Percentiles rank a stretch among this genome's conserved stretches.
phyloP scores from a whole-genome alignment of 2,113 vertebrate genomes.

The Todiramphus chloris region DNA sequence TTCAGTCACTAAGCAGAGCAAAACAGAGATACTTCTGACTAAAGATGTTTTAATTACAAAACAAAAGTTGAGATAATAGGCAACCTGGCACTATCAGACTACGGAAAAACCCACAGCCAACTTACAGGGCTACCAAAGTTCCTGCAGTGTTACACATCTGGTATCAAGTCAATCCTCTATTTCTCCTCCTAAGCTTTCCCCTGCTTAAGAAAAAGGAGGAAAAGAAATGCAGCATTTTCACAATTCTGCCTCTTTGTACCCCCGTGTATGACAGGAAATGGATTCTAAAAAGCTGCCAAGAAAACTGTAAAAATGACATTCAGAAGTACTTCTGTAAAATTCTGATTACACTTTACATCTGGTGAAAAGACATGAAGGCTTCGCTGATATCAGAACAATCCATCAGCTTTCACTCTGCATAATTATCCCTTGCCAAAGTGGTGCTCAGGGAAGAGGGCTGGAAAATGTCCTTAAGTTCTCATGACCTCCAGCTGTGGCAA shows the following conservation, averaged over 20 bases:
- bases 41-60: conserved; percentile 32
- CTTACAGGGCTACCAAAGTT: neutral
- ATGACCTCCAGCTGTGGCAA: conserved; percentile 7
- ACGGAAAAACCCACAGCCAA: neutral
- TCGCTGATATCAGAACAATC: conserved; percentile 46
- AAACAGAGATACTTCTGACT: neutral
- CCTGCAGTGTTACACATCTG: neutral
- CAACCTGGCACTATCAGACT: neutral
- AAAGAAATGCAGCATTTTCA: conserved; percentile 13
- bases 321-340: conserved; percentile 61
- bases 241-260: conserved; percentile 42
- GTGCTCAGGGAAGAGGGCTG: conserved; percentile 9
- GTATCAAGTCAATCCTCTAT: neutral
- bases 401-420: conserved; percentile 39
- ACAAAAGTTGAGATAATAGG: conserved; percentile 26
- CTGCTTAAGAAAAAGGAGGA: neutral
- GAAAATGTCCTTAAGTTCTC: conserved; percentile 26
- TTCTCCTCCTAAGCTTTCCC: neutral
- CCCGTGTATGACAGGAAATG: conserved; percentile 43
- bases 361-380: conserved; percentile 45
- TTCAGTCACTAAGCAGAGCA: neutral
- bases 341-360: conserved; percentile 64
- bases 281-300: conserved; percentile 63
- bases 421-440: conserved; percentile 13
- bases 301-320: conserved; percentile 58